Evolutionary conservation across 2,113 vertebrate species (phyloP).

Genomic region (Takifugu flavidus): DNA sequence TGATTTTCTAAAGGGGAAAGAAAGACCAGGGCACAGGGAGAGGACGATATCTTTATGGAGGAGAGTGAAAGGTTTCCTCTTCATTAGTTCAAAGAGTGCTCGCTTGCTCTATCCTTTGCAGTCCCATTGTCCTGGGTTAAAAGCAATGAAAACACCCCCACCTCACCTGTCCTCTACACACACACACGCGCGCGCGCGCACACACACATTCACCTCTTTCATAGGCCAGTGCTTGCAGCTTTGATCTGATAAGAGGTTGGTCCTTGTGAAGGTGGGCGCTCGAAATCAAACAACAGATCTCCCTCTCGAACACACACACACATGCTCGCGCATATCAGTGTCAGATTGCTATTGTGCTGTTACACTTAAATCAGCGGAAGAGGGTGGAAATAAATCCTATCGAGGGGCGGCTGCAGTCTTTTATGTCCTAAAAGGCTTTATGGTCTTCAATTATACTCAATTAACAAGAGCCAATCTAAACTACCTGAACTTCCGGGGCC

Average conservation of each 20-base stretch:
- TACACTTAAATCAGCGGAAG: slow-evolving; percentile 65
- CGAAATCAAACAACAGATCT: slow-evolving; percentile 75
- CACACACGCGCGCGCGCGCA: slow-evolving; percentile 6
- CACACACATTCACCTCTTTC: slow-evolving; percentile 39
- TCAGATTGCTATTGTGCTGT: slow-evolving; percentile 60
- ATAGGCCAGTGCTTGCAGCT: slow-evolving; percentile 70
- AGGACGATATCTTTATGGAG: slow-evolving; percentile 41
- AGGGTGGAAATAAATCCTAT: slow-evolving; percentile 69
- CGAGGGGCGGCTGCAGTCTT: slow-evolving; percentile 56
- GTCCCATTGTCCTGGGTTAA: slow-evolving; percentile 65
- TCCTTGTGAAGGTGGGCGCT: slow-evolving; percentile 72
- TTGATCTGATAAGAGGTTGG: slow-evolving; percentile 89
- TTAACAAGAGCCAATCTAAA: slow-evolving; percentile 60
- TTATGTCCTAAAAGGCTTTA: slow-evolving; percentile 69
- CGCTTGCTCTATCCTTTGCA: slow-evolving; percentile 43
- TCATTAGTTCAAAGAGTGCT: slow-evolving; percentile 74
- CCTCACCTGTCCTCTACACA: slow-evolving; percentile 49
- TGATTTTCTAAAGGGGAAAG: slow-evolving; percentile 18
- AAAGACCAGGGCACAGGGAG: slow-evolving; percentile 17
- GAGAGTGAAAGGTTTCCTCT: slow-evolving; percentile 59
- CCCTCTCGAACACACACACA: slow-evolving; percentile 50
- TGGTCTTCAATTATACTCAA: slow-evolving; percentile 70
- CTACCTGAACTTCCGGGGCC: slow-evolving; percentile 5
- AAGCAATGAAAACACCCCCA: slow-evolving; percentile 60
- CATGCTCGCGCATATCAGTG: slow-evolving; percentile 65